Evolutionary conservation across 2,797 vertebrate species (phyloP), one percentile per base, ranked within the genome.

Genomic region (Oryzias dopingdopingensis): DNA sequence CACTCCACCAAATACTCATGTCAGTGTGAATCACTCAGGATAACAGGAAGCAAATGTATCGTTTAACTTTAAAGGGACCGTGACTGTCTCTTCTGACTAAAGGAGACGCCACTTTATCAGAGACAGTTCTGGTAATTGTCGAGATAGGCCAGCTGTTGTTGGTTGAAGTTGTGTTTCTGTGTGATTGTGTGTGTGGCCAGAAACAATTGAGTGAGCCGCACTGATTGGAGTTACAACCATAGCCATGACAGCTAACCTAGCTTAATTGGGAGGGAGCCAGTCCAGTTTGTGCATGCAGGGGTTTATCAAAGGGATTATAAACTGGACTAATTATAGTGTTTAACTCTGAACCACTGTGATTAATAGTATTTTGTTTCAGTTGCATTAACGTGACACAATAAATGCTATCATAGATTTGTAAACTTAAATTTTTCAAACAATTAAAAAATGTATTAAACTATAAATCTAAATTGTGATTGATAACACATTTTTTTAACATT

Each of bases 141-240:
- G 46, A 74, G 75, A 86, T 84, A 63, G 73, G 62, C 57, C 46
- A 41, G 18, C 15, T 72, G 60, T 65, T 76, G 74, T 56, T 41
- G 58, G 47, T 60, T 59, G 16, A 42, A 18, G 45, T 32, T 55
- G 29, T 63, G 57, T 47, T 54, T 42, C 45, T 44, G 49, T 52
- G 29, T 44, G 32, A 55, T 37, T 44, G 41, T 48, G 52, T 49
- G 55, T 55, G 60, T 50, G 51, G 57, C 41, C 44, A 49, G 55
- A 45, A 58, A 55, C 15, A 55, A 66, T 55, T 67, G 51, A 42
- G 49, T 46, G 57, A 71, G 58, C 6, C 3, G 57, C 69, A 74
- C 67, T 70, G 77, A 81, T 78, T 64, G 61, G 68, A 71, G 56
- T 66, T 79, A 82, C 76, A 83, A 77, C 79, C 77, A 76, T 72